Evolutionary conservation across 2,797 vertebrate genomes (phyloP), one percentile per base, ranked within the genome.

Genomic region (Caiman crocodilus): DNA sequence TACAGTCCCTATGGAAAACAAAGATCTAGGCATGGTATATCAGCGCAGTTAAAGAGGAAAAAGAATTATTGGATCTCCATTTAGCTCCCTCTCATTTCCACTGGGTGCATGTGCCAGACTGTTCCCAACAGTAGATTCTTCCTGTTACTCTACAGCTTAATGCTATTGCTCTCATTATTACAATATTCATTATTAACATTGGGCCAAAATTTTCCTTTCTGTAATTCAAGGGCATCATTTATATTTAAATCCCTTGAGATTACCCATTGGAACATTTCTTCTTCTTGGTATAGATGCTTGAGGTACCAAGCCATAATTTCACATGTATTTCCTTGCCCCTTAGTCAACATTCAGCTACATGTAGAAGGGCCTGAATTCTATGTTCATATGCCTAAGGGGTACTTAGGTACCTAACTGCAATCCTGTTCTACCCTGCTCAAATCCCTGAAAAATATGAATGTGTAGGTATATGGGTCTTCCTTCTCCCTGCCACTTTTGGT

Each of bases 1-100:
- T 64, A 82, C 94, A 91, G 25, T 86, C 71, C 58, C 61, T 89
- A 26, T 69, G 71, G 79, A 96, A 96, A 89, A 92, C 25, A 15
- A 85, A 77, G 74, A 83, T 23, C n/a, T 82, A 75, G 90, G 82
- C 65, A 85, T 42, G 79, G 79, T 89, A 90, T 30, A 89, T 95
- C 78, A 88, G 17, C 91, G 35, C 14, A 87, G 57, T 65, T 50
- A 76, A 92, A 32, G 93, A 94, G 6, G 12, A 23, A 90, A 79
- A 90, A 82, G 3, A 59, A 3, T 28, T 58, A 93, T 82, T 21
- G 61, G 59, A 8, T 20, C 30, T 5, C 79, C n/a, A 20, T 84
- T 3, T 63, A 59, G 73, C 23, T n/a, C 16, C 15, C 74, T 42
- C 35, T 80, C 20, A 28, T 14, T 5, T 35, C 35, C 15, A 79